Percentiles rank a stretch among this genome's conserved stretches.
Evolutionary conservation across 2,888 invertebrate genomes (phyloP).

Genomic region (Himalopsyche tibetana): DNA sequence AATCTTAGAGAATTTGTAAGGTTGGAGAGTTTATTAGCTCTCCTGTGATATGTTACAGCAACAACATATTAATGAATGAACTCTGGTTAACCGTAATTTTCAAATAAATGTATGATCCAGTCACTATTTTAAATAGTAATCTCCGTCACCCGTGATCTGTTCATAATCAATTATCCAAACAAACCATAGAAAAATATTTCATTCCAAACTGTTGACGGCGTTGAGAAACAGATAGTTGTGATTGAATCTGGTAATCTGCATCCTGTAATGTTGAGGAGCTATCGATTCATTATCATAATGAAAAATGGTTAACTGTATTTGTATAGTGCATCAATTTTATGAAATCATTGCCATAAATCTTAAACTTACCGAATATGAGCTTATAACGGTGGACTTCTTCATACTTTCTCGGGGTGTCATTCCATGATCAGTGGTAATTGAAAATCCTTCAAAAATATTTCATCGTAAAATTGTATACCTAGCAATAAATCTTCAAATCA

Average conservation of each 20-base stretch:
- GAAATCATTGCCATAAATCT: neutral
- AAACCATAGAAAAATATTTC: constrained; percentile 9
- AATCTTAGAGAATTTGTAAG: neutral
- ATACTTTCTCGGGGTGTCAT: neutral
- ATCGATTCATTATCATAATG: neutral
- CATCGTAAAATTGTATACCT: neutral
- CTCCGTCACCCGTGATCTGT: constrained; percentile 37
- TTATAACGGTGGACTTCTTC: neutral
- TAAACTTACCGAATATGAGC: neutral
- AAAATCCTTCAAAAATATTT: neutral
- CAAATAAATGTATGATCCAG: neutral
- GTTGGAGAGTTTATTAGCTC: constrained; percentile 19
- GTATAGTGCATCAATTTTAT: constrained; percentile 19
- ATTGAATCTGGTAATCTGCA: constrained; percentile 7
- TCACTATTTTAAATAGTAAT: constrained; percentile 7
- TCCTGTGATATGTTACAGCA: neutral
- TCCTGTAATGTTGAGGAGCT: neutral
- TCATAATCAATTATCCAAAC: constrained; percentile 38
- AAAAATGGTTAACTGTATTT: neutral
- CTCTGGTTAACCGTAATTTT: neutral
- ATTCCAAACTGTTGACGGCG: neutral
- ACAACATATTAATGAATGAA: neutral
- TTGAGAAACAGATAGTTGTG: constrained; percentile 7
- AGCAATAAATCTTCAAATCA: neutral
- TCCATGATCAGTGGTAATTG: neutral